phyloP scores from a whole-genome alignment of 1,140 invertebrate genomes.

The Drosophila obscura region DNA sequence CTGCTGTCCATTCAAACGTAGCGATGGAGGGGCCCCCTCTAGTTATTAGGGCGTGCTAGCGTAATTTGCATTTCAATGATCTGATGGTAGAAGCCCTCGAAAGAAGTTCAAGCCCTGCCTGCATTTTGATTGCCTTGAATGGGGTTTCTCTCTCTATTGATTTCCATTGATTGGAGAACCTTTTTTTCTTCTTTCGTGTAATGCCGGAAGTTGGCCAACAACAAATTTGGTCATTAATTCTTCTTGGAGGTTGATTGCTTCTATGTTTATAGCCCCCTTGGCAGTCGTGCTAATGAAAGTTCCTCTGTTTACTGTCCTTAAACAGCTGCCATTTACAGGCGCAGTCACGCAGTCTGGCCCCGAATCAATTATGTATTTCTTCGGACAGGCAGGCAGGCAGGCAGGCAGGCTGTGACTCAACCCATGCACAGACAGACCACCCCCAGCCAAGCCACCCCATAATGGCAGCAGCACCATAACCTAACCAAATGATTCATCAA shows the following conservation, averaged over 20 bases:
- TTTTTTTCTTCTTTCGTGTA: constrained; percentile 25
- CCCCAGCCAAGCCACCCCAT: constrained; percentile 7
- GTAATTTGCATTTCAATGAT: constrained; percentile 50
- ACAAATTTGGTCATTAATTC: constrained; percentile 22
- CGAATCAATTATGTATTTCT: constrained; percentile 46
- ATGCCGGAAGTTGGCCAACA: constrained; percentile 38
- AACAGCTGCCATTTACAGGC: constrained; percentile 39
- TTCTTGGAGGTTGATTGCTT: constrained; percentile 25
- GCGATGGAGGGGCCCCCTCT: constrained; percentile 23
- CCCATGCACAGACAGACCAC: constrained; percentile 18
- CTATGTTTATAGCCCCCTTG: constrained; percentile 11
- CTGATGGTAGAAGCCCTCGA: background rate
- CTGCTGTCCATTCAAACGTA: constrained; percentile 30
- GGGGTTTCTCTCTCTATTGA: constrained; percentile 23
- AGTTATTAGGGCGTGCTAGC: constrained; percentile 19
- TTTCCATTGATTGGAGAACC: constrained; percentile 28
- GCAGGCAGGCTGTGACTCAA: constrained; percentile 22
- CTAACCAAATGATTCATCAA: constrained; percentile 71
- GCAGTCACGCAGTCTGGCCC: constrained; percentile 52
- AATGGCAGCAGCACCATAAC: constrained; percentile 55
- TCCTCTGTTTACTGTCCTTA: constrained; percentile 15
- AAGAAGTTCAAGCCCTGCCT: background rate
- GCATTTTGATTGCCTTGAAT: constrained; percentile 23
- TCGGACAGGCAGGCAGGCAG: constrained; percentile 40
- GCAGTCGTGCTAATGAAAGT: constrained; percentile 10